Base-by-base conservation (phyloP, 2,888 invertebrate species). In the Mythimna albipuncta region DNA sequence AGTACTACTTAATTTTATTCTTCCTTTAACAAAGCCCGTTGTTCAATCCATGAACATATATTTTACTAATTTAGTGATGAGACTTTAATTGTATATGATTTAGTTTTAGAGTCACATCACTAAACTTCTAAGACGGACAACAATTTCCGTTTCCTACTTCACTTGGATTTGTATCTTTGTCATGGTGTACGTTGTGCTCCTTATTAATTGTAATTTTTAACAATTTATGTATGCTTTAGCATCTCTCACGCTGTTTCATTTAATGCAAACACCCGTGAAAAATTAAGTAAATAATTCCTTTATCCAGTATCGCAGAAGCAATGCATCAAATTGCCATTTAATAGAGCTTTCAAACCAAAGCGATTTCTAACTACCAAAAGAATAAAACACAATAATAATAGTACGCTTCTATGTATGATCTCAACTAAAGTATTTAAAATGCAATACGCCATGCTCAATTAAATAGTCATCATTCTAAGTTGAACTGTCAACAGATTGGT, bases 301-400 rank as follows among this genome's bases (percentile, higher is more conserved):
- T 13, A 66, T n/a, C 1, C 10, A 7, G 0, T 3, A 9, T 38
- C 11, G 5, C 10, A 13, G 19, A 26, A 13, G n/a, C 47, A 75
- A 75, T n/a, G n/a, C 32, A 76, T 50, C 13, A 57, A 68, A 72
- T 32, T 32, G 38, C 32, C 47, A 57, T 76, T 68, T 68, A 57
- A 68, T 76, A 41, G 50, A 57, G 19, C 32, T 73, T 10, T 50
- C 21, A 21, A 7, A 67, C 11, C 7, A 50, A 69, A 73, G 6
- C 77, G 73, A 2, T 69, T 73, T 69, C 44, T 73, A 73, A 74
- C 6, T 47, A 61, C 38, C 78, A 9, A 38, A 38, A 70, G 9
- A 16, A 77, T 58, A 67, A 76, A 58, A 58, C 41, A 73, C 41
- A 77, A 77, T 58, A 41, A 77, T 70, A 61, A 47, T 47, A 32